A percentile compares a stretch with the other conserved stretches of the same genome.
Evolutionary conservation across 2,113 vertebrate species (phyloP).

Genomic region (Mus pahari): DNA sequence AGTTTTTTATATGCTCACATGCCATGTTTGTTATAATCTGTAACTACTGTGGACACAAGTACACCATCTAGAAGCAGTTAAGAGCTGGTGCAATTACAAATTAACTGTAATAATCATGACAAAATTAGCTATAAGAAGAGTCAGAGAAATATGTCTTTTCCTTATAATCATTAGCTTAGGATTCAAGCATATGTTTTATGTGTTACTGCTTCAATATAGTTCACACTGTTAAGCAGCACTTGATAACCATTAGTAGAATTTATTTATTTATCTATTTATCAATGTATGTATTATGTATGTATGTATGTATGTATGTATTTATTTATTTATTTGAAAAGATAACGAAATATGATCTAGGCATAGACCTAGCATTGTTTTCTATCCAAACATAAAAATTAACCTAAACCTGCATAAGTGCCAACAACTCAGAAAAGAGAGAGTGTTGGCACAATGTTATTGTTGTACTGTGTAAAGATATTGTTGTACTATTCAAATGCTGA

Average conservation of each 20-base stretch:
- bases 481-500: too few species aligned
- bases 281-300: too few species aligned
- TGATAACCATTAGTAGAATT: neutral
- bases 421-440: neutral
- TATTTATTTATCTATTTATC: neutral
- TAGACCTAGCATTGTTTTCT: neutral
- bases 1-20: conserved; percentile 66
- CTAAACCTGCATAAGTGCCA: neutral
- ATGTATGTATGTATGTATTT: neutral
- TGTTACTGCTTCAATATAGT: neutral
- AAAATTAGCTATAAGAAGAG: conserved; percentile 77
- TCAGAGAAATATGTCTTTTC: neutral
- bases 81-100: conserved; percentile 67
- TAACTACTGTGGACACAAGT: conserved; percentile 62
- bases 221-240: neutral
- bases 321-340: neutral
- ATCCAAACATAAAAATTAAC: neutral
- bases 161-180: neutral
- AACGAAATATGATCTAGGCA: neutral
- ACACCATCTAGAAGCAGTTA: conserved; percentile 60
- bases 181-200: neutral
- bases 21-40: conserved; percentile 68
- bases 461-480: too few species aligned
- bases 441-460: too few species aligned
- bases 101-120: conserved; percentile 81